Conservation (phyloP, 2,797 vertebrate genomes). For the Tiaroga cobitis region DNA sequence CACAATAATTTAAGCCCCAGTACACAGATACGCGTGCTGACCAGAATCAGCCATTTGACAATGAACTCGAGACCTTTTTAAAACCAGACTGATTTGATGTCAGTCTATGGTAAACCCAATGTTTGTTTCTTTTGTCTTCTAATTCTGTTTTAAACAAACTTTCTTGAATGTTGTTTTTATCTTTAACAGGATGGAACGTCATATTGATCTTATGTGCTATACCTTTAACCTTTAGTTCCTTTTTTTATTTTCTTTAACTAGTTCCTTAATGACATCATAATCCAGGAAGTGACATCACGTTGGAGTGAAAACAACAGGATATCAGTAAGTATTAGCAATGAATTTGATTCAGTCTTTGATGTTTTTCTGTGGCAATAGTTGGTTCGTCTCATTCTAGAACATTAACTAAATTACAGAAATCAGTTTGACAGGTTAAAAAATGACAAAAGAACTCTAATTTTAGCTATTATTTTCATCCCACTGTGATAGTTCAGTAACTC, state of each 20-base stretch:
- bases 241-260: not conserved
- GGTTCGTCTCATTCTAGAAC: not conserved
- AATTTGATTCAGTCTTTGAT: not conserved
- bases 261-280: not conserved
- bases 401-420: not conserved
- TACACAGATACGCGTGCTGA: conserved; percentile 54
- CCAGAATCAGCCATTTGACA: conserved; percentile 22
- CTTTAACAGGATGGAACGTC: too few species aligned
- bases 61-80: not conserved
- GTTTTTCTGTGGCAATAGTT: not conserved
- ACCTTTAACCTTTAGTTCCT: not conserved
- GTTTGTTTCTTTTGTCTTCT: not conserved
- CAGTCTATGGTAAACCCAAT: not conserved
- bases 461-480: not conserved
- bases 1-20: conserved; percentile 62
- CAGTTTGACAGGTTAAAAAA: not conserved
- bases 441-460: not conserved
- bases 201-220: not conserved
- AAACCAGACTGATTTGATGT: not conserved
- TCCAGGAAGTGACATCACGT: not conserved
- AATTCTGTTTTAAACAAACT: not conserved
- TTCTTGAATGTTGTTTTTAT: not conserved
- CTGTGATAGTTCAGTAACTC: not conserved
- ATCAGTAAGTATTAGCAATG: not conserved
- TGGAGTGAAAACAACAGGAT: not conserved